Evolutionary conservation across 2,797 vertebrate genomes (phyloP), one percentile per base, ranked within the genome.

Genomic region (Enteromius argenteus): DNA sequence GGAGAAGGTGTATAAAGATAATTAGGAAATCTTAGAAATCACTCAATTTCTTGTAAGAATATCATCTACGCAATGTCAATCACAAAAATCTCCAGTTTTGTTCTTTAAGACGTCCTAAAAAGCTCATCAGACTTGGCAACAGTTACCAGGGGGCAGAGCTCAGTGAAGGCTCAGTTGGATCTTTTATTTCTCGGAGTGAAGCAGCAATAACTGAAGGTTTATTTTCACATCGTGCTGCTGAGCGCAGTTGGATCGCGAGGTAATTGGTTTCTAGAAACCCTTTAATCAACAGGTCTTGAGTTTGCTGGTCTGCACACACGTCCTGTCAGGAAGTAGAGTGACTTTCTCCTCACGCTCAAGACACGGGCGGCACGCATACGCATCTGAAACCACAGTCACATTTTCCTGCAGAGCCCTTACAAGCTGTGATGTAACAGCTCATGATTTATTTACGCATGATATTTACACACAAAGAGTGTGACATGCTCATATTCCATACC

Each of bases 281-380:
- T 51, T 62, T 68, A 72, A 23, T 72, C 79, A 81, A 44, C 79
- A 3, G 68, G 23, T 53, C 60, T 9, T 53, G 44, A 75, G 60
- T 66, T 27, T 75, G 37, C 53, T 67, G 58, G 60, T 72, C 42
- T 30, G 19, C n/a, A 64, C 7, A 17, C 72, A 53, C 71, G 46
- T 82, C 56, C 71, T 37, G 44, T 66, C 58, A 75, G 71, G 56
- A 82, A 74, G 72, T 53, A 27, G 17, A 73, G 80, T 53, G 30
- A 51, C 69, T 46, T 82, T 74, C 58, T 51, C 58, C 30, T 75
- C 23, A 49, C 17, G 3, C 68, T 44, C 27, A 51, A 30, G 69
- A 64, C 23, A 62, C 9, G 46, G 56, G 35, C 4, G 5, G 56
- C 69, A 64, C 1, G 60, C 58, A 66, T 49, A 15, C 60, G 4